Evolutionary conservation across 2,797 vertebrate genomes (phyloP).

Genomic region (Delichon dasypus): DNA sequence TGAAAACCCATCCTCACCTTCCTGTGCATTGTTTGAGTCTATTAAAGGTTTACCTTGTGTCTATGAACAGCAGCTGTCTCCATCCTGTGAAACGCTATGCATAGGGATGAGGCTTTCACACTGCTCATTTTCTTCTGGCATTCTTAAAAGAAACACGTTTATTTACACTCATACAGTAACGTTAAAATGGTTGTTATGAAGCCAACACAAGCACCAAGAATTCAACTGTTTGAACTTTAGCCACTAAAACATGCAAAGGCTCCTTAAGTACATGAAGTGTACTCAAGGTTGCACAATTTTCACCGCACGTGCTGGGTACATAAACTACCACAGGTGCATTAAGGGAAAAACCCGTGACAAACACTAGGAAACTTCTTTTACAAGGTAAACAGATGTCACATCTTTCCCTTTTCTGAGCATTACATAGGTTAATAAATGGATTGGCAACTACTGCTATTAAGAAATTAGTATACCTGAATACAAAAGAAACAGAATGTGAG

Average conservation of each 20-base stretch:
- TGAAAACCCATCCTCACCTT: neutral
- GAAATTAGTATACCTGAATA: neutral
- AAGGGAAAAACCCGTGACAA: neutral
- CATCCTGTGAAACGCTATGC: constrained; percentile 82
- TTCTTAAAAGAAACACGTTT: constrained; percentile 69
- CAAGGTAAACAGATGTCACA: neutral
- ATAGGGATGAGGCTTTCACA: constrained; percentile 94
- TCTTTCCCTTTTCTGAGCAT: neutral
- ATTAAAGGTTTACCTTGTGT: constrained; percentile 17
- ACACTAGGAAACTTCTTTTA: neutral
- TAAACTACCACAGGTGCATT: neutral
- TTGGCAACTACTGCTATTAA: neutral
- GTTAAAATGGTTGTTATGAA: neutral
- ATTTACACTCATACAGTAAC: neutral
- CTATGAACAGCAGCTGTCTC: constrained; percentile 80
- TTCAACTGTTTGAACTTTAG: neutral
- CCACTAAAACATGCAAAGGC: neutral
- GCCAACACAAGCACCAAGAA: neutral
- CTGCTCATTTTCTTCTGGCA: constrained; percentile 89
- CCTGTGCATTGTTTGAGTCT: neutral
- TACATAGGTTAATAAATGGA: neutral
- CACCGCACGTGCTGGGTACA: neutral
- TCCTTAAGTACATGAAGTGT: neutral
- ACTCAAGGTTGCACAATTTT: neutral
- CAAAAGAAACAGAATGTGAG: neutral